phyloP scores from a whole-genome alignment of 2,113 vertebrate species.

The Delphinus delphis region DNA sequence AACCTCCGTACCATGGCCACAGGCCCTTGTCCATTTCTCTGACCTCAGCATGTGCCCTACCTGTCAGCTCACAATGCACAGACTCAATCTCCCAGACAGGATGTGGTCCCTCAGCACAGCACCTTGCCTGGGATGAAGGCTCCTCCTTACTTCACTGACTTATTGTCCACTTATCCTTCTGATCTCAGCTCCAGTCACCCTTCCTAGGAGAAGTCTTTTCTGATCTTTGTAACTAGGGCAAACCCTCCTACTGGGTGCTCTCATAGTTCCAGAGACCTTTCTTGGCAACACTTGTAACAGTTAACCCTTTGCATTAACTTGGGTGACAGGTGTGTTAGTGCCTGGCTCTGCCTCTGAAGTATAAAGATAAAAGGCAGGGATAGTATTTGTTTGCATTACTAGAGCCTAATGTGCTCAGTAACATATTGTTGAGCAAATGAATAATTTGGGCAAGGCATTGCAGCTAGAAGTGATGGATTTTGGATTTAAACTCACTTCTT shows the following conservation, averaged over 20 bases:
- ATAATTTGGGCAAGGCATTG: neutral
- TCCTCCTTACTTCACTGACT: neutral
- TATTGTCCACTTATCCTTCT: neutral
- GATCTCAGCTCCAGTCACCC: neutral
- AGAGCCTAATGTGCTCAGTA: neutral
- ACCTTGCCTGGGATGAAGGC: fast-evolving
- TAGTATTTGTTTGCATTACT: neutral
- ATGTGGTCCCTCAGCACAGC: neutral
- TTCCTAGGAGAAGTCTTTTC: neutral
- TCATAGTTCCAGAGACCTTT: neutral
- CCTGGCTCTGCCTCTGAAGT: neutral
- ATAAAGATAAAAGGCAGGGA: neutral
- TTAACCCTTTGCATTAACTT: neutral
- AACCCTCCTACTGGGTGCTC: neutral
- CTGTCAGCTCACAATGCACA: neutral
- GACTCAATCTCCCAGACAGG: neutral
- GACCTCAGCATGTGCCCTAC: neutral
- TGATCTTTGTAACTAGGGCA: neutral
- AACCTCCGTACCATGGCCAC: neutral
- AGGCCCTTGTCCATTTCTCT: neutral
- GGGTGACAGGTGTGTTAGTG: neutral
- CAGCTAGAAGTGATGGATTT: neutral
- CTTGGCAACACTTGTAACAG: neutral
- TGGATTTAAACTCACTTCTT: neutral
- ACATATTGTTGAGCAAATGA: neutral